Base-by-base conservation (phyloP, 1,140 invertebrate genomes). In the Tetragnatha versicolor region DNA sequence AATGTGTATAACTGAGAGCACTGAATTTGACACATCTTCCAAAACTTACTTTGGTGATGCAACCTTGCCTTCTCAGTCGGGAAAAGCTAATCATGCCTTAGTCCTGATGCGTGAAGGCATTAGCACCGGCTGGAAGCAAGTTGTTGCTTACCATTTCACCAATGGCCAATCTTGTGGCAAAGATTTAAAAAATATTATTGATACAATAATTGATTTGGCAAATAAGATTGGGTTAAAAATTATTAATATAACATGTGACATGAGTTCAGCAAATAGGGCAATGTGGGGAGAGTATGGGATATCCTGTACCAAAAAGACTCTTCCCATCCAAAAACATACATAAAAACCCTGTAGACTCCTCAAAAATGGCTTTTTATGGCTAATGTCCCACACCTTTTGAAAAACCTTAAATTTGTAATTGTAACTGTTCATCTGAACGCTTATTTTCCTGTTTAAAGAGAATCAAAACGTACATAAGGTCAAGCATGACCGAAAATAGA, bases 401-500 rank as follows among this genome's bases (percentile, higher is more conserved):
- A 61, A 61, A 61, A 61, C 20, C 9, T 61, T 12, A 61, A 61
- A 31, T 53, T n/a, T n/a, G n/a, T n/a, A n/a, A n/a, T n/a, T n/a
- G n/a, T n/a, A n/a, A n/a, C n/a, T n/a, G n/a, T n/a, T n/a, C n/a
- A n/a, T n/a, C n/a, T n/a, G n/a, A n/a, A n/a, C n/a, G n/a, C n/a
- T n/a, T n/a, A n/a, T n/a, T n/a, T n/a, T n/a, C n/a, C n/a, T n/a
- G n/a, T n/a, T n/a, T n/a, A n/a, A n/a, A n/a, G n/a, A n/a, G n/a
- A n/a, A n/a, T n/a, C n/a, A n/a, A n/a, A n/a, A n/a, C n/a, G n/a
- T n/a, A n/a, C n/a, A n/a, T n/a, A n/a, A n/a, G n/a, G n/a, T n/a
- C n/a, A n/a, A n/a, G n/a, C n/a, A n/a, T n/a, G n/a, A n/a, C n/a
- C n/a, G n/a, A n/a, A n/a, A n/a, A n/a, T n/a, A n/a, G n/a, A n/a